A percentile compares a stretch with the other conserved stretches of the same genome.
phyloP scores from a whole-genome alignment of 1,140 invertebrate species.

The Listronotus oregonensis region DNA sequence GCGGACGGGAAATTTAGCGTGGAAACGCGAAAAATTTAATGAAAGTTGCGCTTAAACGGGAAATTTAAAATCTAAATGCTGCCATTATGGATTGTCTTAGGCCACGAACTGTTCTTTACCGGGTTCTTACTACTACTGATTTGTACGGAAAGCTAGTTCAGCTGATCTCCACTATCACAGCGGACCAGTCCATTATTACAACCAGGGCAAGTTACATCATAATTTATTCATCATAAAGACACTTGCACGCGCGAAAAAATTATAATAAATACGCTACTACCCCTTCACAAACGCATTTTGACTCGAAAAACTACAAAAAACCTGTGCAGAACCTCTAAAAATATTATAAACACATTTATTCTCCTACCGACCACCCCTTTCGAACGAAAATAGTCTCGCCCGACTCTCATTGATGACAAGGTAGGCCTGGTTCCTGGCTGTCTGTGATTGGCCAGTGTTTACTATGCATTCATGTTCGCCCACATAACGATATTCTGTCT shows the following conservation, averaged over 20 bases:
- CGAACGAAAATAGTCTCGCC: slow-evolving; percentile 45
- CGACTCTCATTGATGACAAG: slow-evolving; percentile 58
- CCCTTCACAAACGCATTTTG: background rate
- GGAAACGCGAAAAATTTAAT: slow-evolving; percentile 1
- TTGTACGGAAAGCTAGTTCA: slow-evolving; percentile 43
- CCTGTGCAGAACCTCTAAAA: background rate
- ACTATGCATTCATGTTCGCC: slow-evolving; percentile 50
- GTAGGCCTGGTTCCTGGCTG: slow-evolving; percentile 53
- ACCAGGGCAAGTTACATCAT: slow-evolving; percentile 42
- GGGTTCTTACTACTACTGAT: slow-evolving; percentile 43
- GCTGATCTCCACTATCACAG: slow-evolving; percentile 45
- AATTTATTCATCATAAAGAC: background rate
- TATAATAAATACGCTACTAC: background rate
- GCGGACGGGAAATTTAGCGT: slow-evolving; percentile 15
- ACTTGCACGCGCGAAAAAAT: background rate
- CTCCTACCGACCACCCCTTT: slow-evolving; percentile 21
- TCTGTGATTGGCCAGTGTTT: slow-evolving; percentile 52
- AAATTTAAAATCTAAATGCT: slow-evolving; percentile 25
- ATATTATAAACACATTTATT: background rate
- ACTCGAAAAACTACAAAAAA: background rate
- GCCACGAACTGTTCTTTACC: slow-evolving; percentile 37
- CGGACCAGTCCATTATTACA: slow-evolving; percentile 50
- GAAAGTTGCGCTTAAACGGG: background rate
- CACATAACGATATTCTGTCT: slow-evolving; percentile 44
- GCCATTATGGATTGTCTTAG: slow-evolving; percentile 37